These are phyloP conservation scores for Sisyra terminalis DNA, from an alignment of 2,888 invertebrate genomes.

Conservation along the genomic window DNA sequence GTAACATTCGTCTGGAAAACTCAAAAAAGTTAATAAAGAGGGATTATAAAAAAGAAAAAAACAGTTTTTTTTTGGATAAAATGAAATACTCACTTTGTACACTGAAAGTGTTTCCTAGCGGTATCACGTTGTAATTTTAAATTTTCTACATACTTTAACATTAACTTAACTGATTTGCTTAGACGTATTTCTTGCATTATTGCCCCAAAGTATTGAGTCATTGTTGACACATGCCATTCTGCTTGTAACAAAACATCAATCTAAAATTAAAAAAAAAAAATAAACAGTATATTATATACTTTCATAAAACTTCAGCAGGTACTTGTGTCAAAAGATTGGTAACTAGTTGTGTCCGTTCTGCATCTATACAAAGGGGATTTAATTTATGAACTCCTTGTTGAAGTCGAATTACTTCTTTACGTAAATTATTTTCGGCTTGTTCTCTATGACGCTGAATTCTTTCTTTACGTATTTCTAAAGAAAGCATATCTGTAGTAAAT, in stretches of 20 bases:
- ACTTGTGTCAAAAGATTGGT: slow-evolving; percentile 33
- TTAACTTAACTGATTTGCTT: slow-evolving; percentile 35
- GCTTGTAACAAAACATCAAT: slow-evolving; percentile 17
- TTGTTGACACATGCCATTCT: slow-evolving; percentile 20
- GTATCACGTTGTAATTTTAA: slow-evolving; percentile 35
- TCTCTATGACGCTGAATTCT: slow-evolving; percentile 37
- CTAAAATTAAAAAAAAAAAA: neutral
- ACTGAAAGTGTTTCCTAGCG: slow-evolving; percentile 35
- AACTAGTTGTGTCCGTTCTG: slow-evolving; percentile 32
- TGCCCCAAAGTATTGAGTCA: slow-evolving; percentile 31
- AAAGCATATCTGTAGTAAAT: slow-evolving; percentile 39
- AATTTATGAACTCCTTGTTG: slow-evolving; percentile 20
- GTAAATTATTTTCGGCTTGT: slow-evolving; percentile 38
- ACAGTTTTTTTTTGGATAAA: neutral
- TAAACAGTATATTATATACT: neutral
- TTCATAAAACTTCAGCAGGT: slow-evolving; percentile 11
- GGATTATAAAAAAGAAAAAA: neutral
- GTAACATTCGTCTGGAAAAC: slow-evolving; percentile 19
- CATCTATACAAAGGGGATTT: slow-evolving; percentile 30
- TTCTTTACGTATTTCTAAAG: slow-evolving; percentile 33
- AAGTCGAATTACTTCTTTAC: slow-evolving; percentile 32
- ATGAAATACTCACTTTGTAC: slow-evolving; percentile 28
- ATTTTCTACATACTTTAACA: slow-evolving; percentile 38
- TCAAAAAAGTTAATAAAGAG: neutral
- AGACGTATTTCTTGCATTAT: slow-evolving; percentile 39